phyloP scores from a whole-genome alignment of 2,797 vertebrate species.

The Ceyx erithaca region DNA sequence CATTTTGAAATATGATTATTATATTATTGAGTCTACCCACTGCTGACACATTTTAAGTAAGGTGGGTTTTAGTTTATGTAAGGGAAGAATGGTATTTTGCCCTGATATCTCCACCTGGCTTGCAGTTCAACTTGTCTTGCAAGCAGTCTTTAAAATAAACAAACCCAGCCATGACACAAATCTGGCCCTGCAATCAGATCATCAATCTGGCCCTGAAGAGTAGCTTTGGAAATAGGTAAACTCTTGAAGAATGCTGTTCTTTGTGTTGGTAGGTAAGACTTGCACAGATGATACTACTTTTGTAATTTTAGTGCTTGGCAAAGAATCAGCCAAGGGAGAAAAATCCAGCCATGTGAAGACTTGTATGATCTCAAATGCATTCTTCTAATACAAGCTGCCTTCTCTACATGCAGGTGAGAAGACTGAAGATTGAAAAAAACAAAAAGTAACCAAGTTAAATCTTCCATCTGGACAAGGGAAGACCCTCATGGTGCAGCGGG shows the following conservation, averaged over 20 bases:
- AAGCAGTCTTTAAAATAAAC: slow-evolving; percentile 18
- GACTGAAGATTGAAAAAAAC: background rate
- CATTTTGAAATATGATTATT: background rate
- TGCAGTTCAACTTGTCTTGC: background rate
- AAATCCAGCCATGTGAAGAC: background rate
- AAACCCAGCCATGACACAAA: background rate
- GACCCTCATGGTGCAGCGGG: background rate
- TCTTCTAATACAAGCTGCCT: background rate
- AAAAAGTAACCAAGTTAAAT: background rate
- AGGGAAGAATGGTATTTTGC: background rate
- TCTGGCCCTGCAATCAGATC: slow-evolving; percentile 10
- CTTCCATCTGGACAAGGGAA: background rate
- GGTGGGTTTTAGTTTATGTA: background rate
- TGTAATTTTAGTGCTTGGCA: background rate
- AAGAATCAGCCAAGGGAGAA: background rate
- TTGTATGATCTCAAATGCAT: background rate
- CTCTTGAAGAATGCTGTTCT: slow-evolving; percentile 3
- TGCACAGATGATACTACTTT: background rate
- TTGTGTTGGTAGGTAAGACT: background rate
- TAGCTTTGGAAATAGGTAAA: background rate
- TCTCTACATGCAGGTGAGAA: background rate
- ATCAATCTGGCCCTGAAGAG: background rate
- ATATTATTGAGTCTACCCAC: background rate
- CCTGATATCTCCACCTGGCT: slow-evolving; percentile 23
- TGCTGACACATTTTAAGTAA: background rate